These are phyloP conservation scores for Pelvicachromis taeniatus DNA, from an alignment of 2,113 vertebrate species.

Conservation along the genomic window DNA sequence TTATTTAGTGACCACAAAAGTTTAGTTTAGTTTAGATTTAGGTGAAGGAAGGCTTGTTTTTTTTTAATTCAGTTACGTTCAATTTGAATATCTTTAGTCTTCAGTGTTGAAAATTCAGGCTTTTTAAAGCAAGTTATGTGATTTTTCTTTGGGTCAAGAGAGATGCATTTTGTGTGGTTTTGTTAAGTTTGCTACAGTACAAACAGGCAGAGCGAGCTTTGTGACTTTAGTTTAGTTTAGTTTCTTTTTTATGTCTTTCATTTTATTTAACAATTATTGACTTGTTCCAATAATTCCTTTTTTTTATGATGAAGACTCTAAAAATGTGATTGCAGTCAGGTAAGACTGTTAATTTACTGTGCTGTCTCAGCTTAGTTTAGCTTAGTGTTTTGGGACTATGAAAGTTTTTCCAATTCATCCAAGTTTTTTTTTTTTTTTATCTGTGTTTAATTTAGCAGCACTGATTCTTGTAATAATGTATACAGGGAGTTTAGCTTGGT, in stretches of 20 bases:
- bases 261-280: neutral
- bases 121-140: neutral
- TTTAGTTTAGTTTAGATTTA: neutral
- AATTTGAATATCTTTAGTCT: neutral
- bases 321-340: neutral
- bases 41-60: neutral
- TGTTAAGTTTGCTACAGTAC: neutral
- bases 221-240: neutral
- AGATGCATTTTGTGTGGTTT: neutral
- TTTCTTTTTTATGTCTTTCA: neutral
- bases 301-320: neutral
- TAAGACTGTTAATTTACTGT: neutral
- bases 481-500: neutral
- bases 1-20: too few species aligned
- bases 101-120: neutral
- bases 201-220: neutral
- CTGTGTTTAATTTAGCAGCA: neutral
- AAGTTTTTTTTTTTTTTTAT: neutral
- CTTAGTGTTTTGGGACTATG: neutral
- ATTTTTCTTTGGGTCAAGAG: neutral
- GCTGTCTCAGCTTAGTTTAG: neutral
- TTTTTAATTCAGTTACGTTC: neutral
- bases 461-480: neutral
- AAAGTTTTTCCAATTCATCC: neutral
- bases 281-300: neutral